Conservation (phyloP, 1,140 invertebrate species). For the Agraylea sexmaculata region DNA sequence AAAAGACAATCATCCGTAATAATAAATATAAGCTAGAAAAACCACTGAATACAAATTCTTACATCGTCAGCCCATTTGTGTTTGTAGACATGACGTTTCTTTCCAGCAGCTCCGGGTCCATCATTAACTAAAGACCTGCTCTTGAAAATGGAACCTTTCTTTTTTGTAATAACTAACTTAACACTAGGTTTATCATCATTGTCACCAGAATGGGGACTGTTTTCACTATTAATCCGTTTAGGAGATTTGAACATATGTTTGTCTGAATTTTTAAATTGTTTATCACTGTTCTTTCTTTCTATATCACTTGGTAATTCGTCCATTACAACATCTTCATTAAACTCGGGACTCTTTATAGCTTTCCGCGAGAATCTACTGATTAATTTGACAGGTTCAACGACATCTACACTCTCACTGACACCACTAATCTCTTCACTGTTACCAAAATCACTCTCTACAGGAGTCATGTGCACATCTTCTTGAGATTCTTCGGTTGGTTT, state of each 20-base stretch:
- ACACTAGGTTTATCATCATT: conserved; percentile 40
- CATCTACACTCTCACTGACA: no score
- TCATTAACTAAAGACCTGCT: conserved; percentile 61
- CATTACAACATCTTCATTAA: conserved; percentile 8
- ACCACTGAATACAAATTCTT: conserved; percentile 20
- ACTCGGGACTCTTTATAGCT: conserved; percentile 10
- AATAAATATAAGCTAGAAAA: background rate
- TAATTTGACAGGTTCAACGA: background rate
- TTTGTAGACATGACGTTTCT: conserved; percentile 70
- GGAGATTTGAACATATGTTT: conserved; percentile 34
- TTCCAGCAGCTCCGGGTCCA: conserved; percentile 50
- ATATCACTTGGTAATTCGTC: conserved; percentile 11
- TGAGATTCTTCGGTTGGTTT: conserved; percentile 20
- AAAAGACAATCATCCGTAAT: conserved; percentile 3
- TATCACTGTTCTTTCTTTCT: conserved; percentile 13
- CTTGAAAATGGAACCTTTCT: conserved; percentile 84
- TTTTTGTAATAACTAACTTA: conserved; percentile 56
- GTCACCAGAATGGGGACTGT: conserved; percentile 25
- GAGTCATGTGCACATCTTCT: conserved; percentile 19
- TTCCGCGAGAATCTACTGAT: conserved; percentile 14
- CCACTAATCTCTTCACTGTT: no score
- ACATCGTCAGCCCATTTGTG: conserved; percentile 76
- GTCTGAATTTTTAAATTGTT: conserved; percentile 12
- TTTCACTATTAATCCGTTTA: conserved; percentile 25
- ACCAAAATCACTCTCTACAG: no score